These are phyloP conservation scores for Sciurus niger DNA, from an alignment of 2,113 vertebrate genomes.

Conservation along the genomic window DNA sequence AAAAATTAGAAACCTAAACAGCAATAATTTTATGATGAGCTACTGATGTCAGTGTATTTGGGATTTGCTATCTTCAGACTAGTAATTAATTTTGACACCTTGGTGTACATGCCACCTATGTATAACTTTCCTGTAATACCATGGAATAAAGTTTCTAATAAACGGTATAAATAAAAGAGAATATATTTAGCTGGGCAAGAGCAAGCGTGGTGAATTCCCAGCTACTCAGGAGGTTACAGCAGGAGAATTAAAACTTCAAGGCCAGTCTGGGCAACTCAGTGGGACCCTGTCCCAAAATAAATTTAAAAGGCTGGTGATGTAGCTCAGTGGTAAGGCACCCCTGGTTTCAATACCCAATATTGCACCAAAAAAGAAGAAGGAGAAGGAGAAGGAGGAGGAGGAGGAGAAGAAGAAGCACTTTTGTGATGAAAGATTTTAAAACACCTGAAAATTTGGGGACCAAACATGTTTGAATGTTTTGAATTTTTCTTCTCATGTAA, in stretches of 20 bases:
- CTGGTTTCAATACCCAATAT: too few relatives aligned
- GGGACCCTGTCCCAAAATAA: too few relatives aligned
- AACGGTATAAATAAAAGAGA: not conserved
- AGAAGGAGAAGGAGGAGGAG: too few relatives aligned
- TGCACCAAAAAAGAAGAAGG: too few relatives aligned
- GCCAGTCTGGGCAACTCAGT: too few relatives aligned
- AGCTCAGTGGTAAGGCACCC: too few relatives aligned
- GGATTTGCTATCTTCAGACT: not conserved
- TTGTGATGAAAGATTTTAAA: slow-evolving; percentile 30
- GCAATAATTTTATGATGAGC: not conserved
- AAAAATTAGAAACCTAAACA: slow-evolving; percentile 25
- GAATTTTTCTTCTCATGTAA: slow-evolving; percentile 49
- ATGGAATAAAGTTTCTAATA: not conserved
- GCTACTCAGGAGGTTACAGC: too few relatives aligned
- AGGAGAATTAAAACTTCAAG: too few relatives aligned
- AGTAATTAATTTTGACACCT: not conserved
- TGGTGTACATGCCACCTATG: not conserved
- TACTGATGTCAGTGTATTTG: not conserved
- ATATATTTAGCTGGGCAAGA: not conserved
- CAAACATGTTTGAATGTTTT: not conserved
- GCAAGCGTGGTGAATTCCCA: too few relatives aligned
- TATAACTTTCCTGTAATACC: not conserved
- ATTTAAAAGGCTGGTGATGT: too few relatives aligned
- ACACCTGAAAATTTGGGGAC: not conserved
- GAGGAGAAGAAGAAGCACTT: not conserved